Evolutionary conservation across 2,797 vertebrate species (phyloP), one percentile per base, ranked within the genome.

Genomic region (Syndactyla subalaris): DNA sequence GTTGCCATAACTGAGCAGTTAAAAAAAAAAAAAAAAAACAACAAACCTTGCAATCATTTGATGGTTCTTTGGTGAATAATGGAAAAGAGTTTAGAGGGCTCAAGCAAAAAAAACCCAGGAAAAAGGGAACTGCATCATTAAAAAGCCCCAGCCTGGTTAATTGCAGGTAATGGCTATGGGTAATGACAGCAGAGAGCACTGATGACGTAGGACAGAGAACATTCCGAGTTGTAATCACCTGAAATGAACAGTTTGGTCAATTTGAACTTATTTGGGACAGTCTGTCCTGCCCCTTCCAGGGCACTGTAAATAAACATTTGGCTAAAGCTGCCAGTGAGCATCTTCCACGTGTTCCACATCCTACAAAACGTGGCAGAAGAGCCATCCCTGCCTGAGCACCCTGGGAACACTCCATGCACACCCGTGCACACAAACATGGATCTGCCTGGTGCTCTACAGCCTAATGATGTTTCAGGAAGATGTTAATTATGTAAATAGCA

Each of bases 81-180:
- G 39, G 62, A 68, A 70, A 75, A 91, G 58, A 17, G 18, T 85
- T 89, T 46, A 26, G 57, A 87, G 43, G 34, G 38, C 63, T 80
- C 29, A 61, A 39, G 43, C 52, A 80, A 46, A 86, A 41, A 86
- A 41, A 51, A 23, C 70, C 9, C 20, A 43, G 14, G 22, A 20
- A 34, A 61, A 89, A 85, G 61, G 39, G 72, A 92, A 89, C 4
- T 74, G 65, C 68, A 89, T 68, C 75, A 75, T 66, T 68, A 39
- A 43, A 82, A 91, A 70, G 32, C n/a, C 7, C 27, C 78, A 81
- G 70, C 57, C 52, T 5, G 5, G 68, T 78, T 94, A 96, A 93
- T 75, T 92, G 49, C 81, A 89, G 66, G 70, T 75, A 85, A 93
- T 66, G 54, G 58, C 82, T 39, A 15, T 1, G 1, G 80, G 43